Percentiles rank a stretch among this genome's conserved stretches.
Conservation (phyloP, 2,888 invertebrate genomes). For the Crematogaster levior region DNA sequence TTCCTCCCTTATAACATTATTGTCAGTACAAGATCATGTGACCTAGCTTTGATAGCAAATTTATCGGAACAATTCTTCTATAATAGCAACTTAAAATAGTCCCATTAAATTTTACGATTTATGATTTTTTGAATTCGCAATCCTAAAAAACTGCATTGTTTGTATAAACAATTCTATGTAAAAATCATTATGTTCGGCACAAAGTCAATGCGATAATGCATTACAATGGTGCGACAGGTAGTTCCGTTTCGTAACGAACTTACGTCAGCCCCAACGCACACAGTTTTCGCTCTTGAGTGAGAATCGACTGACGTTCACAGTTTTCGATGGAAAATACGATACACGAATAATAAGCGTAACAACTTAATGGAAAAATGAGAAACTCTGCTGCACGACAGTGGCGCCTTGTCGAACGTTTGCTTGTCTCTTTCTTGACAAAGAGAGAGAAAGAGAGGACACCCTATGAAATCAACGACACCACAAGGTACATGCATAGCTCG, state of each 20-base stretch:
- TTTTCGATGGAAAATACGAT: constrained; percentile 20
- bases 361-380: constrained; percentile 65
- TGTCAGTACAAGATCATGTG: background rate
- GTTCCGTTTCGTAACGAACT: constrained; percentile 20
- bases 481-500: background rate
- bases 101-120: background rate
- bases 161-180: background rate
- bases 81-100: background rate
- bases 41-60: background rate
- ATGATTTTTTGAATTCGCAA: background rate
- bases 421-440: background rate
- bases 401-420: constrained; percentile 24
- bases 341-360: constrained; percentile 47
- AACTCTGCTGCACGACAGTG: constrained; percentile 32
- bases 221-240: constrained; percentile 15
- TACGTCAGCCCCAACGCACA: constrained; percentile 36
- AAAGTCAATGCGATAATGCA: background rate
- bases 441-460: background rate
- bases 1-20: background rate
- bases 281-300: background rate
- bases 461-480: constrained; percentile 64
- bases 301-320: background rate
- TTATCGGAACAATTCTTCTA: too few species aligned
- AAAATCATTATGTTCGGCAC: constrained; percentile 14
- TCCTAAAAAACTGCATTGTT: background rate